Evolutionary conservation across 2,888 invertebrate species (phyloP).

Genomic region (Monoplex corrugatus): DNA sequence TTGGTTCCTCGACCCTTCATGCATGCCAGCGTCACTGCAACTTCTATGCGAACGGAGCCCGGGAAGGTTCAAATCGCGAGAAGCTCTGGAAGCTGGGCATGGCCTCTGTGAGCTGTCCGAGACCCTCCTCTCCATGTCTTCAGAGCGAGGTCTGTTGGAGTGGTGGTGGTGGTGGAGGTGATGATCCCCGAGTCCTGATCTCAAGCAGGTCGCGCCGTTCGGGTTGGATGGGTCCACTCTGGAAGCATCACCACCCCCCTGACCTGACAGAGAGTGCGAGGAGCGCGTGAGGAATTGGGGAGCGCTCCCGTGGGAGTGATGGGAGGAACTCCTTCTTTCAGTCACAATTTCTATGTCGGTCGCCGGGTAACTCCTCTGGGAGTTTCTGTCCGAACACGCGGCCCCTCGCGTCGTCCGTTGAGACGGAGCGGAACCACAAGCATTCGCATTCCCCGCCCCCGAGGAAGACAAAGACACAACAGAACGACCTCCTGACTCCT

Average conservation of each 20-base stretch:
- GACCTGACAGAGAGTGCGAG: too few species aligned
- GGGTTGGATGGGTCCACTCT: too few species aligned
- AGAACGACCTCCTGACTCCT: not conserved
- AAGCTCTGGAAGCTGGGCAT: not conserved
- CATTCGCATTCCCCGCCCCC: too few species aligned
- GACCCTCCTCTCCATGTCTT: not conserved
- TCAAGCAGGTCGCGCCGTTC: too few species aligned
- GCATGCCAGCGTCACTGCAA: slow-evolving; percentile 27
- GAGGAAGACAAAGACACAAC: too few species aligned
- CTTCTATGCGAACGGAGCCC: slow-evolving; percentile 29
- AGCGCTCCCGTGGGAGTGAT: too few species aligned
- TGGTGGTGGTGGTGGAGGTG: too few species aligned
- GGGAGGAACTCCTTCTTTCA: too few species aligned
- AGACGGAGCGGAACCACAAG: not conserved
- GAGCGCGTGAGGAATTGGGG: too few species aligned
- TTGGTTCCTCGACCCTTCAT: not conserved
- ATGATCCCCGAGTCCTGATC: not conserved
- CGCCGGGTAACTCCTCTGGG: not conserved
- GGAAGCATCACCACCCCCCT: too few species aligned
- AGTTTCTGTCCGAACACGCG: not conserved
- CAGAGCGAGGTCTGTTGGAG: not conserved
- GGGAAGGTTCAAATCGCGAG: not conserved
- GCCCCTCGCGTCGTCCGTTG: not conserved
- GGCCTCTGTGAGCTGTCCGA: not conserved
- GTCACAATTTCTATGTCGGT: not conserved